Evolutionary conservation across 2,888 invertebrate species (phyloP).

Genomic region (Agrotis segetum): DNA sequence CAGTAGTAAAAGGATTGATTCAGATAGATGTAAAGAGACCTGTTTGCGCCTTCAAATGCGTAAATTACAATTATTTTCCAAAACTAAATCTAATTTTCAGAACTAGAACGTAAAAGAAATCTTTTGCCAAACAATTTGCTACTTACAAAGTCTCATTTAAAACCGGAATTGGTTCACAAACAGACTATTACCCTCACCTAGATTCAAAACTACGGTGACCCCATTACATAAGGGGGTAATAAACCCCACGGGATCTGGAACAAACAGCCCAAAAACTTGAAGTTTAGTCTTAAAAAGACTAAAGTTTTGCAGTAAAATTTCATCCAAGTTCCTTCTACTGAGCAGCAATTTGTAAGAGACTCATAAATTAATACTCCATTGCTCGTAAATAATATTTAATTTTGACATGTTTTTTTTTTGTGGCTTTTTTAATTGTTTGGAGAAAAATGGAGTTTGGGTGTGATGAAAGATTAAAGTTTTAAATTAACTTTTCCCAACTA

Average conservation of each 20-base stretch:
- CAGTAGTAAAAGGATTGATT: background rate
- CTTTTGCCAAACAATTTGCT: background rate
- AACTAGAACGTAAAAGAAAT: background rate
- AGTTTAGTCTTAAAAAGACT: slow-evolving; percentile 64
- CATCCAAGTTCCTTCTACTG: slow-evolving; percentile 70
- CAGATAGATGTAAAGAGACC: background rate
- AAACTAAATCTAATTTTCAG: background rate
- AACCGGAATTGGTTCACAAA: slow-evolving; percentile 24
- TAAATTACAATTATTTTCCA: background rate
- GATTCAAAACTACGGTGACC: slow-evolving; percentile 39
- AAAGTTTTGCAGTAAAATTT: slow-evolving; percentile 76
- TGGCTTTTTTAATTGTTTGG: slow-evolving; percentile 8
- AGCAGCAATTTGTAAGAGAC: slow-evolving; percentile 68
- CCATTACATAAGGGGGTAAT: slow-evolving; percentile 46
- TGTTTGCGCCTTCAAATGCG: background rate
- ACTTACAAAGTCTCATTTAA: slow-evolving; percentile 23
- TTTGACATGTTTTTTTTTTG: slow-evolving; percentile 63
- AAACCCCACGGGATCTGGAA: slow-evolving; percentile 59
- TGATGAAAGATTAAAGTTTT: background rate
- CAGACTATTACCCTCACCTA: slow-evolving; percentile 40
- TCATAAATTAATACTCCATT: slow-evolving; percentile 73
- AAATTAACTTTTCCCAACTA: too few relatives aligned
- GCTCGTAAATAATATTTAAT: slow-evolving; percentile 74
- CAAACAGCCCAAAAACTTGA: slow-evolving; percentile 66
- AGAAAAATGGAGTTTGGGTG: background rate